Evolutionary conservation across 2,797 vertebrate genomes (phyloP).

Genomic region (Enteromius treurensis): DNA sequence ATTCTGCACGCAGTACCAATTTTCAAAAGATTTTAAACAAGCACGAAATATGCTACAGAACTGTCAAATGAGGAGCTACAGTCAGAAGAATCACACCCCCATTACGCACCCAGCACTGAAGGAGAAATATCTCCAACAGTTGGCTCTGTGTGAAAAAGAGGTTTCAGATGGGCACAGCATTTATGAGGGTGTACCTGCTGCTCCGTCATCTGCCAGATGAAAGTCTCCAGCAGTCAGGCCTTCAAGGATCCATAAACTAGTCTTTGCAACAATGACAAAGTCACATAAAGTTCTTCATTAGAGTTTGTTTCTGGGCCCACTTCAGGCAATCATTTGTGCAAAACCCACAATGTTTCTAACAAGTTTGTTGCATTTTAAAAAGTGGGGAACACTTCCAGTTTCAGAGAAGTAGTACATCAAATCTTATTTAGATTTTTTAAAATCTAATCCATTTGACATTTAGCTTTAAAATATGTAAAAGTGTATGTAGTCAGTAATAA

Average conservation of each 20-base stretch:
- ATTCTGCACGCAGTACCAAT: not conserved
- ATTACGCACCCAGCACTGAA: not conserved
- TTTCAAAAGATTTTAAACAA: not conserved
- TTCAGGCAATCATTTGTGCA: not conserved
- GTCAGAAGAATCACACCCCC: conserved; percentile 13
- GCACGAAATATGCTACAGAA: not conserved
- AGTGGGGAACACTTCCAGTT: not conserved
- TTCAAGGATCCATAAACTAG: conserved; percentile 11
- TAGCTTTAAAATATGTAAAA: too few relatives aligned
- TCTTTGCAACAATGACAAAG: not conserved
- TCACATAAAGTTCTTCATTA: not conserved
- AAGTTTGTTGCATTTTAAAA: not conserved
- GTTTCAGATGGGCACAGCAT: not conserved
- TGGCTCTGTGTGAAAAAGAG: conserved; percentile 20
- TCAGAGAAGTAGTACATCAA: not conserved
- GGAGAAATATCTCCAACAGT: conserved; percentile 20
- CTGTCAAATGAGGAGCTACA: conserved; percentile 9
- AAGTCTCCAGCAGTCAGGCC: conserved; percentile 8
- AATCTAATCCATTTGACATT: too few relatives aligned
- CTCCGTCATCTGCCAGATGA: conserved; percentile 24
- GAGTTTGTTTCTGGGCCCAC: not conserved
- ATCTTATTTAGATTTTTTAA: too few relatives aligned
- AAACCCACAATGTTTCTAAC: not conserved
- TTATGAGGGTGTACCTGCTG: conserved; percentile 28
- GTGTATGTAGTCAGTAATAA: too few relatives aligned